A percentile compares a stretch with the other conserved stretches of the same genome.
phyloP scores from a whole-genome alignment of 2,113 vertebrate genomes.

The Myodes glareolus region DNA sequence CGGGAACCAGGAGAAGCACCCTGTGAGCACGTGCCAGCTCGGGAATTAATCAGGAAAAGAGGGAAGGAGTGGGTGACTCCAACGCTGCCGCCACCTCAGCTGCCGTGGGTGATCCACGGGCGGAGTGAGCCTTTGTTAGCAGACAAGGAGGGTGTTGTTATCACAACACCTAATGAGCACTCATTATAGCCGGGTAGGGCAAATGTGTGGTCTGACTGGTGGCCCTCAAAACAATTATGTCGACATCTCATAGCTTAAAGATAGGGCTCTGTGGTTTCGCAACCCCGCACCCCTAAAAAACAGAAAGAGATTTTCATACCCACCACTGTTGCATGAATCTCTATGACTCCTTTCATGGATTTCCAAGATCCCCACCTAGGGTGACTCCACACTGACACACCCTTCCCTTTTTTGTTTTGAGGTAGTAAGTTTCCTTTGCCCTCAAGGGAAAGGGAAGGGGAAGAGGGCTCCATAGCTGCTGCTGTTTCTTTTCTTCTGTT shows the following conservation, averaged over 20 bases:
- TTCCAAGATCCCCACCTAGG: conserved; percentile 27
- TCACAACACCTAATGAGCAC: conserved; percentile 74
- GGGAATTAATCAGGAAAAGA: conserved; percentile 54
- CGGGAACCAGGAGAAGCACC: neutral
- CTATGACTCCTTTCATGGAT: conserved; percentile 5
- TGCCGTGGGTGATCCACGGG: conserved; percentile 54
- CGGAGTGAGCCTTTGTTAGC: conserved; percentile 77
- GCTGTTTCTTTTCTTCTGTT: neutral
- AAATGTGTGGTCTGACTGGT: conserved; percentile 72
- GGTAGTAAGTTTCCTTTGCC: conserved; percentile 12
- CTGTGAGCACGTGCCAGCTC: neutral
- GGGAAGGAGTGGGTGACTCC: conserved; percentile 47
- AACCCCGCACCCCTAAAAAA: conserved; percentile 67
- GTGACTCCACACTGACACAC: neutral
- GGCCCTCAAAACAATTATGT: conserved; percentile 80
- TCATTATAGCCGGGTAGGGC: conserved; percentile 71
- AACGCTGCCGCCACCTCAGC: conserved; percentile 12
- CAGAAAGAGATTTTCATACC: conserved; percentile 55
- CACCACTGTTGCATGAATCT: neutral
- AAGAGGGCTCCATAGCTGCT: neutral
- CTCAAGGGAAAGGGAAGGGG: neutral
- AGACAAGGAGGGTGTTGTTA: conserved; percentile 78
- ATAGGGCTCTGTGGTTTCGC: conserved; percentile 66
- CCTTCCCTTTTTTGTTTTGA: neutral
- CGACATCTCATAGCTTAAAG: conserved; percentile 75